Base-by-base conservation (phyloP, 1,140 invertebrate genomes). In the Mercenaria mercenaria region DNA sequence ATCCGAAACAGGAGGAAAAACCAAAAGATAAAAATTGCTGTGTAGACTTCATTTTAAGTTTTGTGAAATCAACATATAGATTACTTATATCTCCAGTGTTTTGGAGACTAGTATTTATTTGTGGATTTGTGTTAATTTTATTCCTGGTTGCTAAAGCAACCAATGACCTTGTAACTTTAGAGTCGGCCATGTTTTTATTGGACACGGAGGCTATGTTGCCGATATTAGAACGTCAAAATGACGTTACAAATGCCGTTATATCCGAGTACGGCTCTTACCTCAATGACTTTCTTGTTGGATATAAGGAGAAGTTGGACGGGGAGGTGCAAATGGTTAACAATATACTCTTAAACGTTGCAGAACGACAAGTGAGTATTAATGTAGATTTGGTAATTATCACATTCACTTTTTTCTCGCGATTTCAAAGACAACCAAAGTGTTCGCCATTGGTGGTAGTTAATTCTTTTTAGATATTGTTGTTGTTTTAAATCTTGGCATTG, bases 91-190 rank as follows among this genome's bases (percentile, higher is more conserved):
- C 93, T 61, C 89, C 91, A 10, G 89, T 94, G 37, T 43, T 93
- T 47, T 93, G 93, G 93, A 92, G 93, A 74, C 91, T 92, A 69
- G 89, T 92, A 18, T 37, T 93, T 52, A 93, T 92, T 6, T 88
- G 86, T 56, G 91, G 89, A 32, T 91, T 92, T 82, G 59, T 94
- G 72, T 50, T 94, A 74, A 79, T 93, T 39, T 81, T 95, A 61
- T 93, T 92, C 77, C 39, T 93, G n/a, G 50, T 95, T 82, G 88
- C 92, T 23, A 94, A 93, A 90, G 91, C 91, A 81, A 92, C 92
- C 0, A 87, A 93, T 77, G 90, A 93, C 88, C 91, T 94, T 83
- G 92, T 95, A 50, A 92, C 91, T 32, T 50, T 90, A 50, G 93
- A 93, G 50, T 93, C 92, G 39, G 91, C 93, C 39, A 90, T 90